These are phyloP conservation scores for Trichacis sp. DNA, from an alignment of 2,888 invertebrate genomes.

Conservation along the genomic window DNA sequence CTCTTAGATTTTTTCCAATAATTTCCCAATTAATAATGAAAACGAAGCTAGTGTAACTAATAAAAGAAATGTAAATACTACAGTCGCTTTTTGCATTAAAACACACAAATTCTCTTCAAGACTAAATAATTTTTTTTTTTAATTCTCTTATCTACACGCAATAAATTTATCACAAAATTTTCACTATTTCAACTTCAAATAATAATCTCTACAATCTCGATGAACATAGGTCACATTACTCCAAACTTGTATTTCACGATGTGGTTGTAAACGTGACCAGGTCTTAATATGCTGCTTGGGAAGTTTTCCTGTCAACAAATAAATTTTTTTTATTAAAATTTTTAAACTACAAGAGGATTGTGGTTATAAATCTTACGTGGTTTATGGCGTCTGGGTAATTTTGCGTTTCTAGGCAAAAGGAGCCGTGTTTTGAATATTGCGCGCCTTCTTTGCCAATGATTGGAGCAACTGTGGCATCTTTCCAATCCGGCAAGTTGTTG, in stretches of 20 bases:
- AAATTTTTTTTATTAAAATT: slow-evolving; percentile 14
- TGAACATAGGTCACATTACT: slow-evolving; percentile 46
- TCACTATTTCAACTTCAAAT: too few species aligned
- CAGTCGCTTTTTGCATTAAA: too few species aligned
- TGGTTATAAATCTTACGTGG: too few species aligned
- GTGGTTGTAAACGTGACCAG: slow-evolving; percentile 80
- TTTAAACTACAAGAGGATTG: too few species aligned
- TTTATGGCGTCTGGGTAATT: slow-evolving; percentile 93
- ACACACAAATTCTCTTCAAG: too few species aligned
- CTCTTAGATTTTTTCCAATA: too few species aligned
- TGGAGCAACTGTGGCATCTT: slow-evolving; percentile 62
- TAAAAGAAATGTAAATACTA: too few species aligned
- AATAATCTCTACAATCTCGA: neutral
- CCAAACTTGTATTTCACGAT: slow-evolving; percentile 83
- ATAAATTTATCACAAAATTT: too few species aligned
- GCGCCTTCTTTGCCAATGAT: slow-evolving; percentile 79
- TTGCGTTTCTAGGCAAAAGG: slow-evolving; percentile 91
- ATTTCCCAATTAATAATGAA: too few species aligned
- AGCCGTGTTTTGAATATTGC: slow-evolving; percentile 80
- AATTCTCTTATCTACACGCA: too few species aligned
- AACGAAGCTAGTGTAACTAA: too few species aligned
- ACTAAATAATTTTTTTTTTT: too few species aligned
- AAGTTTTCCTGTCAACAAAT: slow-evolving; percentile 76
- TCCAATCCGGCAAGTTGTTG: slow-evolving; percentile 78
- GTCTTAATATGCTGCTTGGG: slow-evolving; percentile 79